Evolutionary conservation across 2,113 vertebrate genomes (phyloP).

Genomic region (Pampusana beccarii): DNA sequence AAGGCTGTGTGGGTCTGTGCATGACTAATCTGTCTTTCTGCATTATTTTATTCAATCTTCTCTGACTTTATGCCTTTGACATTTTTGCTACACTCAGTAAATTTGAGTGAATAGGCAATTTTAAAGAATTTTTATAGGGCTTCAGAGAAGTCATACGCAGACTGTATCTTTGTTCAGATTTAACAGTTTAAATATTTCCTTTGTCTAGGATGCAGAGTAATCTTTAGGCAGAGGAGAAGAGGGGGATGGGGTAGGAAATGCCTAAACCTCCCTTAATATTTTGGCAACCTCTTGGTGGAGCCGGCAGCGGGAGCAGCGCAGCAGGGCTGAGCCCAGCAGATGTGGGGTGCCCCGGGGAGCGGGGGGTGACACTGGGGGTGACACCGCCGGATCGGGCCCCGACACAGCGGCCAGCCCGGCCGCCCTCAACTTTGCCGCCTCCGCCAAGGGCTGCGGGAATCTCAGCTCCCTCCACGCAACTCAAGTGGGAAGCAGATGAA

Average conservation of each 20-base stretch:
- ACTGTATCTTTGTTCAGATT: conserved; percentile 99
- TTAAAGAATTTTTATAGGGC: conserved; percentile 99
- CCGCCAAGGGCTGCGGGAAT: neutral
- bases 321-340: fast-evolving
- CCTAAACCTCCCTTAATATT: conserved; percentile 67
- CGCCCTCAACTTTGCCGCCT: neutral
- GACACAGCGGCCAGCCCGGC: neutral
- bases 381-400: fast-evolving
- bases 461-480: conserved; percentile 1
- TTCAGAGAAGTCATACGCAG: conserved; percentile 91
- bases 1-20: conserved; percentile 99
- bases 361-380: neutral
- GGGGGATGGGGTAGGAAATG: conserved; percentile 53
- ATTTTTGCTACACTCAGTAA: conserved; percentile 99
- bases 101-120: conserved; percentile 99
- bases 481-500: conserved; percentile 23
- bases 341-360: neutral
- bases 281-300: conserved; percentile 41
- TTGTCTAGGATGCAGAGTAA: conserved; percentile 90
- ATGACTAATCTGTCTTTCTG: conserved; percentile 99
- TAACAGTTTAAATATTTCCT: conserved; percentile 99
- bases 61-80: conserved; percentile 99
- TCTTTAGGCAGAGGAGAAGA: conserved; percentile 79
- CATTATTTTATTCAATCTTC: conserved; percentile 99
- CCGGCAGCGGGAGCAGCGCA: fast-evolving